phyloP scores from a whole-genome alignment of 2,888 invertebrate genomes.

The Liodrosophila aerea region DNA sequence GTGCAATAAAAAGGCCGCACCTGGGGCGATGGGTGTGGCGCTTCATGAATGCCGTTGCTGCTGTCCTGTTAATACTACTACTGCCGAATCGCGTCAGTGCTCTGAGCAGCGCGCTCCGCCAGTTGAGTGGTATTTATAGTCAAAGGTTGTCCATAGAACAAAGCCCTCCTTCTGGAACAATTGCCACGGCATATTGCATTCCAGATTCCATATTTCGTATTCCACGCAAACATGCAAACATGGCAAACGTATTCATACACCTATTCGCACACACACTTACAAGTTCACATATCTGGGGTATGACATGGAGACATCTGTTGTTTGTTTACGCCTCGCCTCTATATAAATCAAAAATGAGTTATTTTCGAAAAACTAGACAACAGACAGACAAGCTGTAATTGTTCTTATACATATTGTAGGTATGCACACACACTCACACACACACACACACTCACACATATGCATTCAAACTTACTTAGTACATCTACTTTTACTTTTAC shows the following conservation, averaged over 20 bases:
- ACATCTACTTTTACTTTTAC: too few species aligned
- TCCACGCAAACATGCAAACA: too few species aligned
- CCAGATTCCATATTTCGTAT: slow-evolving; percentile 4
- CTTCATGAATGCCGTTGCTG: too few species aligned
- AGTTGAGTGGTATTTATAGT: slow-evolving; percentile 17
- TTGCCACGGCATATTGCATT: slow-evolving; percentile 16
- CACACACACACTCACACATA: slow-evolving; percentile 2
- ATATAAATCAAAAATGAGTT: slow-evolving; percentile 35
- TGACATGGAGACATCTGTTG: slow-evolving; percentile 29
- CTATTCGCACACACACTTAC: background rate
- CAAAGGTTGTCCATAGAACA: slow-evolving; percentile 1
- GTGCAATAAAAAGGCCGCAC: slow-evolving; percentile 1
- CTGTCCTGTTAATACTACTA: too few species aligned
- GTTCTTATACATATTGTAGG: slow-evolving; percentile 10
- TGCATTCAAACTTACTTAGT: slow-evolving; percentile 14
- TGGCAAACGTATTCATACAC: background rate
- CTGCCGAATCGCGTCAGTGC: background rate
- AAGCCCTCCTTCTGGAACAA: background rate
- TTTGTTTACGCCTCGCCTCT: slow-evolving; percentile 21
- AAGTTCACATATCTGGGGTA: slow-evolving; percentile 4
- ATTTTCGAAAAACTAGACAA: slow-evolving; percentile 16
- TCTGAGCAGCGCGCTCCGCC: slow-evolving; percentile 1
- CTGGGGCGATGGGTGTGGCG: background rate
- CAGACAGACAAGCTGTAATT: slow-evolving; percentile 9
- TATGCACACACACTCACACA: background rate